phyloP scores from a whole-genome alignment of 1,140 invertebrate species.

The Centruroides vittatus region DNA sequence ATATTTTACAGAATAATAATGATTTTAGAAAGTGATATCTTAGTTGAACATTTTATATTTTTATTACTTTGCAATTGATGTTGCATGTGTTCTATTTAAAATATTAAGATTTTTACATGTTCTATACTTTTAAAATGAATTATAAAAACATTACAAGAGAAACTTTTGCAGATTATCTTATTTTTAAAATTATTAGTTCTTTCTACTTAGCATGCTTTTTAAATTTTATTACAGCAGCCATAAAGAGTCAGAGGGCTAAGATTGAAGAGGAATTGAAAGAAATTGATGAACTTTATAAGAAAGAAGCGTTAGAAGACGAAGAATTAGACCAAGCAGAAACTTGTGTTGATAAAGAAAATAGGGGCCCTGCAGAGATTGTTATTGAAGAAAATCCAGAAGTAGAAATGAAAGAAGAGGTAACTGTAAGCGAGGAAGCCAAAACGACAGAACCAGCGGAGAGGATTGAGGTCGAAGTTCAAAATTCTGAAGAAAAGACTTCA shows the following conservation, averaged over 20 bases:
- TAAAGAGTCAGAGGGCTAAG: constrained; percentile 35
- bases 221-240: constrained; percentile 21
- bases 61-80: too few relatives aligned
- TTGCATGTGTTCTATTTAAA: too few relatives aligned
- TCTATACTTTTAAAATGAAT: too few relatives aligned
- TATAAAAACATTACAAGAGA: too few relatives aligned
- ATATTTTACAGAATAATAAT: too few relatives aligned
- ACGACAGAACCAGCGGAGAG: neutral
- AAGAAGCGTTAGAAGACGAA: constrained; percentile 16
- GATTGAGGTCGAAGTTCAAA: constrained; percentile 14
- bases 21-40: too few relatives aligned
- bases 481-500: constrained; percentile 14
- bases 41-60: too few relatives aligned
- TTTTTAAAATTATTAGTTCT: too few relatives aligned
- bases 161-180: too few relatives aligned
- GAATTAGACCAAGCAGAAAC: too few relatives aligned
- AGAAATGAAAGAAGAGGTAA: constrained; percentile 1
- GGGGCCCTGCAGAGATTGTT: neutral
- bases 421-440: neutral
- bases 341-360: constrained; percentile 16
- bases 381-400: neutral
- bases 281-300: constrained; percentile 23
- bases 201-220: too few relatives aligned
- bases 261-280: constrained; percentile 32
- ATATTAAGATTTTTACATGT: too few relatives aligned